Base-by-base conservation (phyloP, 2,113 vertebrate genomes). In the Edolisoma coerulescens region DNA sequence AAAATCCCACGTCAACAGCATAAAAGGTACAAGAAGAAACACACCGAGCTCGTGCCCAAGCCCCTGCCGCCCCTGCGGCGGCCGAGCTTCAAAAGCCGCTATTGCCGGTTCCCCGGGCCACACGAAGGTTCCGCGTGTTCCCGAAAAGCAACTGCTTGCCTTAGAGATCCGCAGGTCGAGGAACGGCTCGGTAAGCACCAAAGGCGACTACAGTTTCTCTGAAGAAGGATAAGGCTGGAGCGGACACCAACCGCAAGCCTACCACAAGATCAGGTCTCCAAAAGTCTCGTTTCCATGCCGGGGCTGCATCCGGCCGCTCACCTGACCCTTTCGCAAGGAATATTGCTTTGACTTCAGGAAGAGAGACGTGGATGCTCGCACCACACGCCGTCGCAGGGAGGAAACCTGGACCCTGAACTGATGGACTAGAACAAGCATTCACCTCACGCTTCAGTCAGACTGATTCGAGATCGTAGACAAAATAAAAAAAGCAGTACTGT, bases 271-370 rank as follows among this genome's bases (percentile, higher is more conserved):
- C 63, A 32, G 93, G 80, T 86, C 89, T 91, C 91, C 64, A 5
- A 93, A 87, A 91, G 67, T 70, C 91, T 91, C 53, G 0, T 71
- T 95, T 82, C 86, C 20, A 42, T 1, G 56, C 64, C 50, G 49
- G 95, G 81, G 94, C 96, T 78, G 75, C 54, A 39, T 33, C 71
- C 28, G 10, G 75, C 80, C 6, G 27, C 85, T 86, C 57, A 10
- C 79, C 73, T 49, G 74, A 74, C 86, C 87, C 95, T 89, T 91
- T 71, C 50, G 87, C 90, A 73, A 97, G 96, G 97, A 97, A 96
- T 98, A 98, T 98, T 98, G 98, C 97, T 98, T 97, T 92, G 97
- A 96, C 96, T 96, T 91, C 93, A 96, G 95, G 93, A 97, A 97
- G 95, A 97, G 90, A 97, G 96, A 96, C 37, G 45, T 26, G 94